phyloP scores from a whole-genome alignment of 2,113 vertebrate genomes.

The Rhizomys pruinosus region DNA sequence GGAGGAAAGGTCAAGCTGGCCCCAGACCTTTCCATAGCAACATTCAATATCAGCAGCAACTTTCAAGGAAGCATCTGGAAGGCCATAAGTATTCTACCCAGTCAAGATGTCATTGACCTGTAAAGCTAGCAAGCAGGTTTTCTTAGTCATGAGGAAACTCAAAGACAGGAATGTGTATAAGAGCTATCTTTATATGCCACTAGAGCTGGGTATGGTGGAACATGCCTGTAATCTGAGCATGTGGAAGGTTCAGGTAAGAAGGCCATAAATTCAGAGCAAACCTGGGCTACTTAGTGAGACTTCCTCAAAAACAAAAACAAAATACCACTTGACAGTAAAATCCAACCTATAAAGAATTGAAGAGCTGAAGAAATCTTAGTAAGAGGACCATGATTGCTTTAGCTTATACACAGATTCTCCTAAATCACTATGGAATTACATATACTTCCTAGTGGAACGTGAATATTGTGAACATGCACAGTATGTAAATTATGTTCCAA shows the following conservation, averaged over 20 bases:
- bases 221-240: background rate
- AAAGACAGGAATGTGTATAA: background rate
- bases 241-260: too few relatives aligned
- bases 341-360: background rate
- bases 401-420: background rate
- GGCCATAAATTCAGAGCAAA: background rate
- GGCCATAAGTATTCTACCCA: background rate
- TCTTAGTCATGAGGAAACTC: conserved; percentile 14
- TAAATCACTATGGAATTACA: background rate
- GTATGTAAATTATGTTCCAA: conserved; percentile 2
- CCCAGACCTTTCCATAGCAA: background rate
- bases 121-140: background rate
- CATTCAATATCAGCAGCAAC: background rate
- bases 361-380: background rate
- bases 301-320: background rate
- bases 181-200: background rate
- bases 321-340: background rate
- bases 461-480: background rate
- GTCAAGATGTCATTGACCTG: background rate
- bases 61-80: background rate
- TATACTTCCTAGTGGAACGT: background rate
- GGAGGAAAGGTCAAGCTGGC: background rate
- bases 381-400: background rate
- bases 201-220: background rate
- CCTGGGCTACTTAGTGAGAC: background rate